Conservation (phyloP, 1,140 invertebrate species). For the Drosophila chauvacae region DNA sequence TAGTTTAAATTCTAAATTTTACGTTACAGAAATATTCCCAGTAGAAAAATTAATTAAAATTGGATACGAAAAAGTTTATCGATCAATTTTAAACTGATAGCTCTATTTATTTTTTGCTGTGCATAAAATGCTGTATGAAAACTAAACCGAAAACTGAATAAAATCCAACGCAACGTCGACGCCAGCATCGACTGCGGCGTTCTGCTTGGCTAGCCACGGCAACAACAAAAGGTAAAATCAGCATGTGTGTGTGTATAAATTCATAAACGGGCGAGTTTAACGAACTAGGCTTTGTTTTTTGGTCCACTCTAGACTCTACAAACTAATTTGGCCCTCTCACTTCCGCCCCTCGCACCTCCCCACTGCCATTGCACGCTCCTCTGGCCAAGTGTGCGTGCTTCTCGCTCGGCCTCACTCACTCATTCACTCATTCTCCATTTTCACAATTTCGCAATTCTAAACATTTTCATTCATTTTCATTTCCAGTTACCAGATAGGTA, state of each 20-base stretch:
- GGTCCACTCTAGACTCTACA: conserved; percentile 39
- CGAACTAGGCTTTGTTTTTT: conserved; percentile 67
- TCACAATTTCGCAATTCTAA: conserved; percentile 32
- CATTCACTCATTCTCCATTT: conserved; percentile 17
- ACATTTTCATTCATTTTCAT: conserved; percentile 32
- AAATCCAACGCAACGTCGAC: conserved; percentile 56
- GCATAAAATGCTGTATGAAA: conserved; percentile 30
- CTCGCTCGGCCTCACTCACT: conserved; percentile 8
- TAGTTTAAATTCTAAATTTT: background rate
- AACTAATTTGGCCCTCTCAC: conserved; percentile 30
- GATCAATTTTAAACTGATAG: background rate
- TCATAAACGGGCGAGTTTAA: conserved; percentile 75
- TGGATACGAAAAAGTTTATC: background rate
- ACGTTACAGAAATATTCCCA: background rate
- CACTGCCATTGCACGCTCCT: conserved; percentile 45
- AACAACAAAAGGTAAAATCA: conserved; percentile 41
- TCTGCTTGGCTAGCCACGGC: conserved; percentile 69
- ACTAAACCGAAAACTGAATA: conserved; percentile 33
- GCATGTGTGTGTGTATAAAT: conserved; percentile 49
- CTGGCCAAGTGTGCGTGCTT: conserved; percentile 37
- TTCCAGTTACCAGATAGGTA: conserved; percentile 30
- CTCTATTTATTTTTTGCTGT: background rate
- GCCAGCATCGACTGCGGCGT: conserved; percentile 37
- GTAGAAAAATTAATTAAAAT: background rate
- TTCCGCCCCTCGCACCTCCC: conserved; percentile 4